Evolutionary conservation across 2,113 vertebrate genomes (phyloP), one percentile per base, ranked within the genome.

Genomic region (Nibea coibor): DNA sequence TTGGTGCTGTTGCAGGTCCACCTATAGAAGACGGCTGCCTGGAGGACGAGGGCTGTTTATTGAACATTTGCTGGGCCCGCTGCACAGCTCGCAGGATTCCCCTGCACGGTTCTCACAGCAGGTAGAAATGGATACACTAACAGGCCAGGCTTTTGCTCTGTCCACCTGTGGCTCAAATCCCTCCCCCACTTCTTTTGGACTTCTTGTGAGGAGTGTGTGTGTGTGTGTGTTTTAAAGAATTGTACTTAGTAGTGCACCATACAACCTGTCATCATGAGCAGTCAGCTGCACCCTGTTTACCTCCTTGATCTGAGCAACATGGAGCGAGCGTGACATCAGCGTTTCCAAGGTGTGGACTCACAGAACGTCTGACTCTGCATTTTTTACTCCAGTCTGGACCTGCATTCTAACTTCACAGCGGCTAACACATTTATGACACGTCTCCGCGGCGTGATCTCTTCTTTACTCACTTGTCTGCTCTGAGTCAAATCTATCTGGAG

Each of bases 51-150:
- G 68, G 75, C 65, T 77, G 66, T 80, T 85, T 78, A 53, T 65
- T 42, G 67, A 79, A 73, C 45, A 63, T 61, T 82, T 69, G 53
- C 54, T 64, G 8, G 31, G 63, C n/a, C 64, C 63, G 31, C 39
- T 75, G 22, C 61, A 59, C 15, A 19, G 24, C 70, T 82, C 64
- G 50, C 85, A 80, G 68, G 78, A 84, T 83, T 72, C 80, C 73
- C 78, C 54, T 83, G 7, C 62, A 54, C 72, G 73, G 57, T 70
- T 69, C 65, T 59, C 65, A 72, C 77, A 87, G 87, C 85, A 91
- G 88, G 83, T 90, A 90, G 66, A 88, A 77, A 87, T 75, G 70
- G 69, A 65, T 54, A 67, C 45, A 75, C 59, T 53, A 78, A 51
- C 65, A 31, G 28, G 43, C 39, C 17, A 42, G 48, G 43, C 4